A percentile compares a stretch with the other conserved stretches of the same genome.
These are phyloP conservation scores for Hydrozoanthus tunicans DNA, from an alignment of 64 coral and sea anemone species.

Conservation along the genomic window DNA sequence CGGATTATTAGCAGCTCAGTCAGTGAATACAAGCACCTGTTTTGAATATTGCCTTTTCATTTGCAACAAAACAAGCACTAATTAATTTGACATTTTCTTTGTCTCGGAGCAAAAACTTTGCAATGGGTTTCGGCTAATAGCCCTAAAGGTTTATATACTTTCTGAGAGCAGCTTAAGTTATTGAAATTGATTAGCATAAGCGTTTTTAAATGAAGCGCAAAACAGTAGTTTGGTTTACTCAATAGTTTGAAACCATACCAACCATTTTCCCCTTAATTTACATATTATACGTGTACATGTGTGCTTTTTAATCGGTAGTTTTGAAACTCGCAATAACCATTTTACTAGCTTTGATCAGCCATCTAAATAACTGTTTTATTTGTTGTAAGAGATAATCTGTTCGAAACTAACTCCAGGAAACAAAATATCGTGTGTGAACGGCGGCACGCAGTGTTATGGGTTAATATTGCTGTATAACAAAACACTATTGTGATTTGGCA, in stretches of 20 bases:
- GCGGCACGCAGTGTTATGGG: background rate
- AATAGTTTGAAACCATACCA: too few species aligned
- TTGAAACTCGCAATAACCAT: too few species aligned
- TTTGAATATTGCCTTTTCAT: background rate
- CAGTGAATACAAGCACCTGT: conserved; percentile 2
- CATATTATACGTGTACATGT: too few species aligned
- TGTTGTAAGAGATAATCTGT: too few species aligned
- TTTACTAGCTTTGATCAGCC: too few species aligned
- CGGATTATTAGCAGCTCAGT: background rate
- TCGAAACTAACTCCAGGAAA: too few species aligned
- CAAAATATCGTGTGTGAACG: background rate
- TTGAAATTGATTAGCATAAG: background rate
- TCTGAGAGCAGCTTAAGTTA: background rate
- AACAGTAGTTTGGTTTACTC: too few species aligned
- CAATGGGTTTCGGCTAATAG: background rate
- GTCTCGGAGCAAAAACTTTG: background rate
- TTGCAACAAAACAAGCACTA: background rate
- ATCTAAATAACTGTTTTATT: too few species aligned
- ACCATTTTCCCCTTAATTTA: too few species aligned
- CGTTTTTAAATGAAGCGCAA: too few species aligned
- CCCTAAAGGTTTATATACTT: background rate
- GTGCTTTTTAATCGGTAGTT: too few species aligned
- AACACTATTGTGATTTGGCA: background rate
- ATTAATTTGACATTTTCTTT: background rate
- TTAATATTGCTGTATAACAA: background rate